Conservation (phyloP, 2,888 invertebrate genomes). For the Erpobdella octoculata region DNA sequence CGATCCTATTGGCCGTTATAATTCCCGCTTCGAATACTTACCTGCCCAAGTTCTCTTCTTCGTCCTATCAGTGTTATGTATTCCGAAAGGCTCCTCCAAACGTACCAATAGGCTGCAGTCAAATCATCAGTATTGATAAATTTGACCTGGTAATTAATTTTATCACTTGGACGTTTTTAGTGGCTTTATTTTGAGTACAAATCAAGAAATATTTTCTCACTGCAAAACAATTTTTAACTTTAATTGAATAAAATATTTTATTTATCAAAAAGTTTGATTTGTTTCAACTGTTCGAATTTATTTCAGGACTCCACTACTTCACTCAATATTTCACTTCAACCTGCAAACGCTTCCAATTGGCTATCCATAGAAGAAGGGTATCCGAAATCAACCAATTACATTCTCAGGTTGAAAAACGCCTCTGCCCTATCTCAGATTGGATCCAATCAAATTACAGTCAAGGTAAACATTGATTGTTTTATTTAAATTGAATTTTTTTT, state of each 20-base stretch:
- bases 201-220: neutral
- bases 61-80: slow-evolving; percentile 1
- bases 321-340: neutral
- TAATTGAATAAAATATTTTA: neutral
- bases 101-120: neutral
- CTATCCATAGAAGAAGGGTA: neutral
- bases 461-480: neutral
- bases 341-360: neutral
- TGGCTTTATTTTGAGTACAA: neutral
- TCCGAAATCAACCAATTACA: neutral
- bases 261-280: neutral
- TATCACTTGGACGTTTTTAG: neutral
- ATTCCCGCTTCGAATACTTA: neutral
- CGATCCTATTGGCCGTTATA: neutral
- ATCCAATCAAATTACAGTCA: neutral
- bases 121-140: neutral
- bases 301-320: too few species aligned
- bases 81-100: neutral
- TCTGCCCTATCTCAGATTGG: neutral
- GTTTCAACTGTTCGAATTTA: neutral
- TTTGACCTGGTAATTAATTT: neutral
- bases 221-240: neutral
- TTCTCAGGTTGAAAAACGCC: neutral
- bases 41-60: neutral
- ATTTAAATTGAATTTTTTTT: too few species aligned